Base-by-base conservation (phyloP, 2,888 invertebrate genomes). In the Palloptera scutellata region DNA sequence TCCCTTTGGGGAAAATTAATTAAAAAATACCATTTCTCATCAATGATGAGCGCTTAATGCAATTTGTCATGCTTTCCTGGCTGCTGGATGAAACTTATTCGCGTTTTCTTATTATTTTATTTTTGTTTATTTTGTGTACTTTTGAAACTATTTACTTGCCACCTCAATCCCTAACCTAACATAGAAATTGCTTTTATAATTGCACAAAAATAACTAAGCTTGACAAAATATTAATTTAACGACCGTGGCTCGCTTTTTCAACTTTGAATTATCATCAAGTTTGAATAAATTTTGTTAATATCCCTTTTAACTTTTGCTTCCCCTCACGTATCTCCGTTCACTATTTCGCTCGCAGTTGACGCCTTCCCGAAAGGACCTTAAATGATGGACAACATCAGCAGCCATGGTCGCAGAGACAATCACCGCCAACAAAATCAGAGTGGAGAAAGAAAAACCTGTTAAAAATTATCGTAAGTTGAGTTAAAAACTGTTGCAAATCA, bases 401-500 rank as follows among this genome's bases (percentile, higher is more conserved):
- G 48, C 15, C 9, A 10, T 15, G n/a, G 48, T 11, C 48, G 48
- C 5, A 48, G 8, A 10, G 45, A 12, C 45, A 13, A 10, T 12
- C 45, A 45, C 13, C 45, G 13, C 13, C 45, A 45, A 13, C 45
- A 13, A 45, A n/a, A n/a, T n/a, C n/a, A n/a, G n/a, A n/a, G n/a
- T n/a, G n/a, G n/a, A 30, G 30, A 6, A 30, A 30, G 6, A 30
- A 30, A 6, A 30, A 30, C 6, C 30, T 30, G 30, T 30, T 48
- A 5, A 13, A 13, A 48, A 48, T 15, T n/a, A 48, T n/a, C 48
- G 48, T n/a, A 48, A 48, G n/a, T 15, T 48, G 12, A 48, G 15
- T 48, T 15, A 60, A 60, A 19, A 65, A 60, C 53, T 52, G 43
- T 60, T 59, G 30, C 65, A 65, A 65, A 65, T 65, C 65, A 65